These are phyloP conservation scores for Cheilosia variabilis DNA, from an alignment of 2,888 invertebrate species.

Conservation along the genomic window DNA sequence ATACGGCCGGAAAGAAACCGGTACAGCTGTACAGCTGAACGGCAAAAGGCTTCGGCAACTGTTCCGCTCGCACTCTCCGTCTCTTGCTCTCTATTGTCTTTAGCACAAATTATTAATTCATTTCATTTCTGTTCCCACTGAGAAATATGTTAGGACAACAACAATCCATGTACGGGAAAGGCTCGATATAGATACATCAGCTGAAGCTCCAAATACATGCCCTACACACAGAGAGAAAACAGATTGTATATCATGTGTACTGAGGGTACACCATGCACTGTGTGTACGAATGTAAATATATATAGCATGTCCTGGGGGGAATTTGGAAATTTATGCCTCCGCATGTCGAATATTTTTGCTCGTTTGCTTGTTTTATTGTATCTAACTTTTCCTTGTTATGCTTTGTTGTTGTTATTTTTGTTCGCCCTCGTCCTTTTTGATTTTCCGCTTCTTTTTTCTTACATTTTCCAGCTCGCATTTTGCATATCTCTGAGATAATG, in stretches of 20 bases:
- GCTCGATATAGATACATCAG: slow-evolving; percentile 11
- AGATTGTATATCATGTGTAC: slow-evolving; percentile 9
- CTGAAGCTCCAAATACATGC: slow-evolving; percentile 14
- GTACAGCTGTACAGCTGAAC: slow-evolving; percentile 33
- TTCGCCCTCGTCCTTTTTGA: not conserved
- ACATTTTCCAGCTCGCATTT: not conserved
- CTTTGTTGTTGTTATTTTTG: slow-evolving; percentile 24
- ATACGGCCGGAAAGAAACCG: slow-evolving; percentile 18
- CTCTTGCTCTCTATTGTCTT: slow-evolving; percentile 59
- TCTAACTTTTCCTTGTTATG: slow-evolving; percentile 56
- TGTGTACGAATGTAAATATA: slow-evolving; percentile 8
- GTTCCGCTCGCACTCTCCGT: slow-evolving; percentile 15
- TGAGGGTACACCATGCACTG: slow-evolving; percentile 13
- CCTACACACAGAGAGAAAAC: slow-evolving; percentile 17
- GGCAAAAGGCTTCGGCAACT: not conserved
- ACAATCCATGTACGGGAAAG: slow-evolving; percentile 1
- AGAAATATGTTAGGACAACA: slow-evolving; percentile 70
- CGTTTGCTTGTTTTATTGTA: slow-evolving; percentile 67
- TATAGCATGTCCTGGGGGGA: slow-evolving; percentile 57
- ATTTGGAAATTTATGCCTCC: slow-evolving; percentile 73
- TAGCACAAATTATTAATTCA: slow-evolving; percentile 73
- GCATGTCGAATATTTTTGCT: slow-evolving; percentile 73
- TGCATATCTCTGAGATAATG: not conserved
- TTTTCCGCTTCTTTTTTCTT: not conserved
- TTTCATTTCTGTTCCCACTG: slow-evolving; percentile 68